These are phyloP conservation scores for Oreochromis spilurus DNA, from an alignment of 2,113 vertebrate species.

Conservation along the genomic window DNA sequence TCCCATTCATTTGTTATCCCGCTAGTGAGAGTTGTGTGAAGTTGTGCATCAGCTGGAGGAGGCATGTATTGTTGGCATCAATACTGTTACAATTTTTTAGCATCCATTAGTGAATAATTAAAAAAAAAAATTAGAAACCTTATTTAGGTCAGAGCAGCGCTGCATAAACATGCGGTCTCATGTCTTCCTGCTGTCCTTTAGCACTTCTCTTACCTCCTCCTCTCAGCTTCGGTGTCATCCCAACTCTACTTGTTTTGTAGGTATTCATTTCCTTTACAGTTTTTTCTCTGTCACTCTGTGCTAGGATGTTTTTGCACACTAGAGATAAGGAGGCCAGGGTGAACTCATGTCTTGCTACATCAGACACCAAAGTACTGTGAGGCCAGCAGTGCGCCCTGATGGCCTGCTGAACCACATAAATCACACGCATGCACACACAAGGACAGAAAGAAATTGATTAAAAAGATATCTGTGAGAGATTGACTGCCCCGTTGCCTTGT, in stretches of 20 bases:
- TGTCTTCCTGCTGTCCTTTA: not conserved
- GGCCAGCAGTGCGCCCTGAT: constrained; percentile 27
- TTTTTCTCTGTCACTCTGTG: constrained; percentile 12
- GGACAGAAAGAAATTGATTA: constrained; percentile 68
- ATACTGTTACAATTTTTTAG: not conserved
- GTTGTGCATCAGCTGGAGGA: not conserved
- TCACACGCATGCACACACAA: constrained; percentile 53
- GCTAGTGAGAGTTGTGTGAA: not conserved
- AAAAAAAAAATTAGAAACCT: accelerated
- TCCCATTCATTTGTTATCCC: not conserved
- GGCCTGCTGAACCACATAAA: constrained; percentile 59
- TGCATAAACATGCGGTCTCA: accelerated
- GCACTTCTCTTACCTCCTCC: not conserved
- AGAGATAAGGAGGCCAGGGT: constrained; percentile 43
- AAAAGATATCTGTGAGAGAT: constrained; percentile 66
- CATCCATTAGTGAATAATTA: not conserved
- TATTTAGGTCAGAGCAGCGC: not conserved
- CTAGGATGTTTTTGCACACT: constrained; percentile 28
- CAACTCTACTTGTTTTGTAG: not conserved
- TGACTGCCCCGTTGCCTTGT: constrained; percentile 65
- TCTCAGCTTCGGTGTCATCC: not conserved
- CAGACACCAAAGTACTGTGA: constrained; percentile 43
- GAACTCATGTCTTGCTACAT: constrained; percentile 43
- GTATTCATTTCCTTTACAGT: constrained; percentile 47
- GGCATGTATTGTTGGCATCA: not conserved